Percentiles rank a stretch among this genome's conserved stretches.
Conservation (phyloP, 2,888 invertebrate species). For the Bimastos eiseni region DNA sequence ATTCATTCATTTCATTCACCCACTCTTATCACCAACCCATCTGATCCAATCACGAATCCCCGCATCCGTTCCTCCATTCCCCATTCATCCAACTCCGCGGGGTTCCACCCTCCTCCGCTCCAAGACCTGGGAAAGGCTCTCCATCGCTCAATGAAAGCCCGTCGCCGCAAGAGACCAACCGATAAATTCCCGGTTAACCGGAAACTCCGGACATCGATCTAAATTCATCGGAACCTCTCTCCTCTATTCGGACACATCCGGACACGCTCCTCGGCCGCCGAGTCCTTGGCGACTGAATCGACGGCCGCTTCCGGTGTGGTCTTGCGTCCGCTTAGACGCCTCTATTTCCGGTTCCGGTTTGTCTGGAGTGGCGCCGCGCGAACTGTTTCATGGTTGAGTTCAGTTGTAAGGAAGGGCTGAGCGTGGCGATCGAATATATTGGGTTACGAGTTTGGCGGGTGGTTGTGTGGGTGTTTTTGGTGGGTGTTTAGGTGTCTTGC, state of each 20-base stretch:
- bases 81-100: not conserved
- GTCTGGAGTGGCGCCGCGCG: not conserved
- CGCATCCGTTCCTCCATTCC: not conserved
- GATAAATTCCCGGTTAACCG: not conserved
- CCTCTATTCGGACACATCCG: constrained; percentile 4
- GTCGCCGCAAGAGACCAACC: not conserved
- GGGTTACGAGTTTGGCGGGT: too few relatives aligned
- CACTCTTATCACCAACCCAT: not conserved
- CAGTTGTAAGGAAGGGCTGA: too few relatives aligned
- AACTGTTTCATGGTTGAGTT: too few relatives aligned
- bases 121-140: not conserved
- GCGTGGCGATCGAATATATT: too few relatives aligned
- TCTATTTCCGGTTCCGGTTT: not conserved
- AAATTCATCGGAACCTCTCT: not conserved
- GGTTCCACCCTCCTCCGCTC: not conserved
- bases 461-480: too few relatives aligned
- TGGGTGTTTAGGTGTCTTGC: too few relatives aligned
- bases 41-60: not conserved
- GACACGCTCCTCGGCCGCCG: not conserved
- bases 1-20: not conserved
- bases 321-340: not conserved
- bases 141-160: not conserved
- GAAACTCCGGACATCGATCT: not conserved
- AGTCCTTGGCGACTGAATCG: not conserved
- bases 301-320: not conserved